Evolutionary conservation across 2,888 invertebrate genomes (phyloP).

Genomic region (Liodrosophila aerea): DNA sequence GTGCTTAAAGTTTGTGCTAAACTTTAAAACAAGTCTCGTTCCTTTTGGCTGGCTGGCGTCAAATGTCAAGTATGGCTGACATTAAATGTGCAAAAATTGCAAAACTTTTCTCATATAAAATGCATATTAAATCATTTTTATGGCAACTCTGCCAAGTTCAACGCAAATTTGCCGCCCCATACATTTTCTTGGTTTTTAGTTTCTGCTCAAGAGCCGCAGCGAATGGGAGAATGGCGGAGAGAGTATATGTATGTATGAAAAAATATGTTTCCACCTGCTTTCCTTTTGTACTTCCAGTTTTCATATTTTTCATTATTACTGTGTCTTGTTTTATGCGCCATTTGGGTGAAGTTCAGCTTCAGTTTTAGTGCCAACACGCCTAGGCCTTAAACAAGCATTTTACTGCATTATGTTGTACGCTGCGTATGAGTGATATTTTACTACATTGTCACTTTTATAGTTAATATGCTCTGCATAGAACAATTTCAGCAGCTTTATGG

Average conservation of each 20-base stretch:
- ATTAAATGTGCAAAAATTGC: conserved; percentile 73
- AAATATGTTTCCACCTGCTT: conserved; percentile 47
- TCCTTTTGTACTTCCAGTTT: conserved; percentile 17
- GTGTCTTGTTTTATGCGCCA: conserved; percentile 41
- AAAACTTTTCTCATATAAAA: conserved; percentile 77
- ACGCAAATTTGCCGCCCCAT: conserved; percentile 44
- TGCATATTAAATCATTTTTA: conserved; percentile 76
- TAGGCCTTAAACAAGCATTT: conserved; percentile 9
- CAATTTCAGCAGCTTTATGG: conserved; percentile 9
- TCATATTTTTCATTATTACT: conserved; percentile 41
- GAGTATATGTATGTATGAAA: conserved; percentile 6
- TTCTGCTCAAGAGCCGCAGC: conserved; percentile 13
- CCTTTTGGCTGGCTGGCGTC: conserved; percentile 12
- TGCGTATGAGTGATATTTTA: conserved; percentile 45
- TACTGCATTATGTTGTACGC: conserved; percentile 20
- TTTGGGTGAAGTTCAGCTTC: conserved; percentile 22
- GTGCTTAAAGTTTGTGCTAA: conserved; percentile 16
- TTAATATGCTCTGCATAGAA: conserved; percentile 17
- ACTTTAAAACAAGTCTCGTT: conserved; percentile 14
- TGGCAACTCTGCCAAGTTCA: conserved; percentile 45
- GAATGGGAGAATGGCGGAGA: neutral
- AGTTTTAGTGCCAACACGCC: conserved; percentile 15
- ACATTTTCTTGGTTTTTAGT: conserved; percentile 52
- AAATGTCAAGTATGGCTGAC: conserved; percentile 65
- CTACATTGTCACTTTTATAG: conserved; percentile 36